These are phyloP conservation scores for Astropecten irregularis DNA, from an alignment of 53 echinoderm and acorn worm species.

Conservation along the genomic window DNA sequence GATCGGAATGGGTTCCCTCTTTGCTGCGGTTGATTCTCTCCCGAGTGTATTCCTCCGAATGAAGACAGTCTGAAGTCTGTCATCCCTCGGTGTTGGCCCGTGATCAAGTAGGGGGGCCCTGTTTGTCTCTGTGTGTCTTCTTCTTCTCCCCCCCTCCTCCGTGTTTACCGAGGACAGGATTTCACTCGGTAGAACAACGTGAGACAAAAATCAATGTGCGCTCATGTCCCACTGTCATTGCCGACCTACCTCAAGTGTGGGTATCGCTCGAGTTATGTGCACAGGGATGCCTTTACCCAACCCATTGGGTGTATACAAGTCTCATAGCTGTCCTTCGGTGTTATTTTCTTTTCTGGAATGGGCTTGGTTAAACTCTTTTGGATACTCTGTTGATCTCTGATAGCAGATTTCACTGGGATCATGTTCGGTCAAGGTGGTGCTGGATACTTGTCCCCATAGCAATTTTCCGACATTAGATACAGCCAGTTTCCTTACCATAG, in stretches of 20 bases:
- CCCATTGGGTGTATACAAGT: background rate
- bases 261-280: constrained; percentile 36
- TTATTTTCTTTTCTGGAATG: too few relatives aligned
- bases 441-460: too few relatives aligned
- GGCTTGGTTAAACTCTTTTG: constrained; percentile 1
- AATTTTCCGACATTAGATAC: too few relatives aligned
- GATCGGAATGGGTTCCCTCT: background rate
- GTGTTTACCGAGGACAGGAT: constrained; percentile 51
- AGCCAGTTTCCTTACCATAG: too few relatives aligned
- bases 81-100: constrained; percentile 6
- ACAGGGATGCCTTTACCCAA: constrained; percentile 17
- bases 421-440: constrained; percentile 6
- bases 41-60: constrained; percentile 2
- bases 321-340: constrained; percentile 7
- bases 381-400: constrained; percentile 27
- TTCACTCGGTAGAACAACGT: constrained; percentile 61
- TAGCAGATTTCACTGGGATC: background rate
- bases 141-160: too few relatives aligned
- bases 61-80: background rate
- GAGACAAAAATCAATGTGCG: constrained; percentile 59
- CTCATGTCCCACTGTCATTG: constrained; percentile 28
- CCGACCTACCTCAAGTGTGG: constrained; percentile 22
- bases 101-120: constrained; percentile 43
- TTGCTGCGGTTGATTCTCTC: background rate
- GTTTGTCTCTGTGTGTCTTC: constrained; percentile 32